phyloP scores from a whole-genome alignment of 2,888 invertebrate genomes.

The Morpho deidamia region DNA sequence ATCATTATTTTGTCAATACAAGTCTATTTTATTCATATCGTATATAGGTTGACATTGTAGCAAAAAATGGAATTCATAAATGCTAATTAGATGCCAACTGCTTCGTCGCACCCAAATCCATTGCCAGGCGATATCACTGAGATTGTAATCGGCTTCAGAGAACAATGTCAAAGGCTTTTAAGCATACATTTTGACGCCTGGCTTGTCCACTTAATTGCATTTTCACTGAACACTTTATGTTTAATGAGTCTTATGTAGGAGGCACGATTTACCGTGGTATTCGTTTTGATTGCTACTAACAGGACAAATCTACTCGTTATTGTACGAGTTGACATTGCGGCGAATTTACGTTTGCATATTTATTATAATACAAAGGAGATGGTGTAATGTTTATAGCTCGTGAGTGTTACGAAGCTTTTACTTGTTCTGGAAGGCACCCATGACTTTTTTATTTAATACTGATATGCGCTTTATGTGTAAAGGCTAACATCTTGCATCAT shows the following conservation, averaged over 20 bases:
- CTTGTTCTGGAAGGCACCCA: too few species aligned
- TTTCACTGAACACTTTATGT: conserved; percentile 11
- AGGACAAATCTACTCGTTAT: not conserved
- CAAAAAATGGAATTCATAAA: not conserved
- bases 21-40: too few species aligned
- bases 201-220: conserved; percentile 21
- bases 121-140: conserved; percentile 10
- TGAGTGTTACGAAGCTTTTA: too few species aligned
- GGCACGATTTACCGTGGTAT: not conserved
- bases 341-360: not conserved
- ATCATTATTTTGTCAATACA: too few species aligned
- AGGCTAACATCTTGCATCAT: too few species aligned
- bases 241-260: not conserved
- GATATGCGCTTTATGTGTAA: too few species aligned
- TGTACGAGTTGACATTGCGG: not conserved
- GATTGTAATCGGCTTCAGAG: conserved; percentile 36
- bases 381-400: too few species aligned
- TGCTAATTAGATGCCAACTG: conserved; percentile 1
- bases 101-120: not conserved
- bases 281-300: not conserved
- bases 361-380: too few species aligned
- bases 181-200: conserved; percentile 20
- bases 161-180: conserved; percentile 38
- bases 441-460: too few species aligned
- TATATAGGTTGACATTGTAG: too few species aligned